Percentiles rank a stretch among this genome's conserved stretches.
These are phyloP conservation scores for Zaprionus inermis DNA, from an alignment of 1,140 invertebrate species.

Conservation along the genomic window DNA sequence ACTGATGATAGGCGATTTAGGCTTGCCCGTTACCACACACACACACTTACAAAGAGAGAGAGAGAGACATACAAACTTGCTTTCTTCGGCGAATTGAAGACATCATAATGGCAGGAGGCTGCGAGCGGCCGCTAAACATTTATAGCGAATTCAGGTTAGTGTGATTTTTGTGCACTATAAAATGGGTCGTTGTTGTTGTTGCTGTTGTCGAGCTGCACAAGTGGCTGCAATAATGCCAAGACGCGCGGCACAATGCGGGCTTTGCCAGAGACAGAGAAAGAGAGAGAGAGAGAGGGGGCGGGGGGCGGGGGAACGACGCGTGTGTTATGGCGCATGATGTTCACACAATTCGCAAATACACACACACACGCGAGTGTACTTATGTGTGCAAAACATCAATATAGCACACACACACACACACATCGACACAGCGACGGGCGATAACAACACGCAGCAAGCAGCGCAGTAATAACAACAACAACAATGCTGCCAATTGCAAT, in stretches of 20 bases:
- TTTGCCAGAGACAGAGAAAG: neutral
- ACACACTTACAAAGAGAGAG: neutral
- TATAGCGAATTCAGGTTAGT: conserved; percentile 79
- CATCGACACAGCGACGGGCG: conserved; percentile 27
- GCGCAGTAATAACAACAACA: conserved; percentile 38
- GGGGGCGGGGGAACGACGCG: neutral
- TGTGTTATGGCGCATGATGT: conserved; percentile 32
- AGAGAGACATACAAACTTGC: conserved; percentile 2
- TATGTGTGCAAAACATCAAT: conserved; percentile 60
- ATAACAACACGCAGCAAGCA: conserved; percentile 61
- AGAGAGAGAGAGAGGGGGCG: neutral
- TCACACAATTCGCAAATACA: conserved; percentile 28
- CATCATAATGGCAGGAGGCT: conserved; percentile 62
- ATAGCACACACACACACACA: conserved; percentile 43
- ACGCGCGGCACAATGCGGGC: conserved; percentile 1
- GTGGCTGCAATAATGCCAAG: conserved; percentile 58
- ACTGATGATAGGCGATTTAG: conserved; percentile 24
- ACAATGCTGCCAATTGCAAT: conserved; percentile 42
- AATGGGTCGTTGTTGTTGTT: conserved; percentile 62
- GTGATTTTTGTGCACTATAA: conserved; percentile 74
- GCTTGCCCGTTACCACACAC: conserved; percentile 35
- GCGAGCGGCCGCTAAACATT: conserved; percentile 54
- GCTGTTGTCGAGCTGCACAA: conserved; percentile 43
- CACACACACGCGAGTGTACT: conserved; percentile 8
- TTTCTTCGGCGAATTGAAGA: conserved; percentile 65